These are phyloP conservation scores for Platichthys flesus DNA, from an alignment of 2,113 vertebrate genomes.

Conservation along the genomic window DNA sequence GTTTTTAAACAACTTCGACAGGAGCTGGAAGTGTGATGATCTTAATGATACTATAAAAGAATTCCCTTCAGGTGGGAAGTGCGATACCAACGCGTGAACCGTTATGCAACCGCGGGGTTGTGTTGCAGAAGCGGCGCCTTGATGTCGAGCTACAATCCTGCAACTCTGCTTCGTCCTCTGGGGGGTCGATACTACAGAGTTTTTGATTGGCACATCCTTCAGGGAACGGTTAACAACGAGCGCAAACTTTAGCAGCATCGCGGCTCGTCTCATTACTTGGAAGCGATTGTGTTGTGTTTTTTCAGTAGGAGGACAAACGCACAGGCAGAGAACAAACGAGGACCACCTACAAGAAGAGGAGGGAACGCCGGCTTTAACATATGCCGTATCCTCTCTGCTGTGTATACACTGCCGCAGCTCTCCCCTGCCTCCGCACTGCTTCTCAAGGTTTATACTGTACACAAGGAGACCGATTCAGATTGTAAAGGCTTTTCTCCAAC, in stretches of 20 bases:
- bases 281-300: conserved; percentile 42
- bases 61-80: conserved; percentile 45
- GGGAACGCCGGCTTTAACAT: conserved; percentile 62
- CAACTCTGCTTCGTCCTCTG: conserved; percentile 31
- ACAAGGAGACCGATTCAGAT: conserved; percentile 31
- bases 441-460: conserved; percentile 44
- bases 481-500: conserved; percentile 51
- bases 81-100: conserved; percentile 45
- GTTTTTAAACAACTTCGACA: conserved; percentile 29
- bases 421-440: conserved; percentile 13
- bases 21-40: conserved; percentile 22
- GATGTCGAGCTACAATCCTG: conserved; percentile 44
- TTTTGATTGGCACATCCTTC: conserved; percentile 62
- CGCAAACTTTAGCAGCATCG: conserved; percentile 51
- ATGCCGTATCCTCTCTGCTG: conserved; percentile 36
- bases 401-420: conserved; percentile 38
- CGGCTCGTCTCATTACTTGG: conserved; percentile 61
- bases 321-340: conserved; percentile 60
- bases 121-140: conserved; percentile 41
- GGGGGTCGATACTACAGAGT: conserved; percentile 41
- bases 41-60: conserved; percentile 41
- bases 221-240: conserved; percentile 47
- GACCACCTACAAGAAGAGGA: conserved; percentile 61
- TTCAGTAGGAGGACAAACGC: conserved; percentile 62
- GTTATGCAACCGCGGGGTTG: conserved; percentile 42